phyloP scores from a whole-genome alignment of 2,797 vertebrate genomes.

The Anomalospiza imberbis region DNA sequence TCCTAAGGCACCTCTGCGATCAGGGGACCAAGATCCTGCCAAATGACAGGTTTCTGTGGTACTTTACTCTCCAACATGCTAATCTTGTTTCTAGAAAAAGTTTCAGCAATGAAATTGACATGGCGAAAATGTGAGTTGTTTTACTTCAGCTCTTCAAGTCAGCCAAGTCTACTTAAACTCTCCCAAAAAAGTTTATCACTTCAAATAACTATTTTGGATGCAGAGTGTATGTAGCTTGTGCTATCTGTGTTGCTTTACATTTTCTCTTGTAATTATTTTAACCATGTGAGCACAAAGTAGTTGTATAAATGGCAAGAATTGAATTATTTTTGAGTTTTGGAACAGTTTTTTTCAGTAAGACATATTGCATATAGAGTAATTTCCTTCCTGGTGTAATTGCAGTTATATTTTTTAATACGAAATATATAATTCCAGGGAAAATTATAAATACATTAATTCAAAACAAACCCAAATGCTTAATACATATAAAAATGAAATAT shows the following conservation, averaged over 20 bases:
- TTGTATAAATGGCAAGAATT: background rate
- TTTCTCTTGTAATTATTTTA: background rate
- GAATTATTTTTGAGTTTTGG: background rate
- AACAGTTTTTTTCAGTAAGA: background rate
- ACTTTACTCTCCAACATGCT: background rate
- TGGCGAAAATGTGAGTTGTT: background rate
- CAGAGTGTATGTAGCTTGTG: background rate
- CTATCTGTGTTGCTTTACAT: background rate
- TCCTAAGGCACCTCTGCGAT: background rate
- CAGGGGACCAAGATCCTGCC: background rate
- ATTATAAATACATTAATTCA: conserved; percentile 56
- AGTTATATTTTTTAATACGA: conserved; percentile 49
- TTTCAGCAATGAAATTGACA: background rate
- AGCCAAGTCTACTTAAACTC: background rate
- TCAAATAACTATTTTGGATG: background rate
- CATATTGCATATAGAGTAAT: background rate
- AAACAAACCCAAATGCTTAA: conserved; percentile 51
- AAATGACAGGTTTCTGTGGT: background rate
- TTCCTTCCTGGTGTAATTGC: conserved; percentile 13
- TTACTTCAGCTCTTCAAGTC: background rate
- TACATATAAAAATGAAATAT: conserved; percentile 24
- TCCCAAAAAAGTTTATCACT: background rate
- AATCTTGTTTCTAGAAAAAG: background rate
- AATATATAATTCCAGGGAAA: conserved; percentile 43
- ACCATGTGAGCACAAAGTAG: background rate